phyloP scores from a whole-genome alignment of 2,113 vertebrate genomes.

The Actenoides hombroni region DNA sequence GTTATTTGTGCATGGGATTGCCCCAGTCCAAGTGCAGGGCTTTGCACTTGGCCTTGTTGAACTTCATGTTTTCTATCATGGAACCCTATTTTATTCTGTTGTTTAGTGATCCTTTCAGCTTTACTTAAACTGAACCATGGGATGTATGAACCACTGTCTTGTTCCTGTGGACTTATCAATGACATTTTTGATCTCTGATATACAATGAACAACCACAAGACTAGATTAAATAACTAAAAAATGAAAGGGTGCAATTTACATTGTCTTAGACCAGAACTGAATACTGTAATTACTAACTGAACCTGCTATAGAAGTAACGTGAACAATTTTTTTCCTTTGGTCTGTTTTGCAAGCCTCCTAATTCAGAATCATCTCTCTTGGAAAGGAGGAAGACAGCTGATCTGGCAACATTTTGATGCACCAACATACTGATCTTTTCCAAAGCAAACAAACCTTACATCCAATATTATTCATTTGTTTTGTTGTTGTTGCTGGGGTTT shows the following conservation, averaged over 20 bases:
- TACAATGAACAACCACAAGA: not conserved
- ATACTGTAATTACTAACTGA: not conserved
- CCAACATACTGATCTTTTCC: not conserved
- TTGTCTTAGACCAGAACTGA: not conserved
- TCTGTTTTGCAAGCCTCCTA: not conserved
- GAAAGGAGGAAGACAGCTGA: not conserved
- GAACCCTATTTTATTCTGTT: not conserved
- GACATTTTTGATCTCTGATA: not conserved
- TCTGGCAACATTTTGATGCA: not conserved
- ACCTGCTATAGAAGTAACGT: not conserved
- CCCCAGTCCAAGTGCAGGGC: not conserved
- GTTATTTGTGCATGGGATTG: not conserved
- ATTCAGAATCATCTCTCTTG: not conserved
- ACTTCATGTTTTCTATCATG: not conserved
- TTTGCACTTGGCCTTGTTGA: not conserved
- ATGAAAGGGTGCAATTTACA: not conserved
- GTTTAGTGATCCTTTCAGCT: not conserved
- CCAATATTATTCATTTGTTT: conserved; percentile 15
- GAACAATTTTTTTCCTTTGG: not conserved
- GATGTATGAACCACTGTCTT: not conserved
- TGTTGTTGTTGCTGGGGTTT: not conserved
- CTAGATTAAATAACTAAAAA: not conserved
- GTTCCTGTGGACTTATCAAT: not conserved
- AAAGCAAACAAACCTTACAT: conserved; percentile 1
- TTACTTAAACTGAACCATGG: not conserved